Evolutionary conservation across 2,888 invertebrate genomes (phyloP), one percentile per base, ranked within the genome.

Genomic region (Coenonympha arcania): DNA sequence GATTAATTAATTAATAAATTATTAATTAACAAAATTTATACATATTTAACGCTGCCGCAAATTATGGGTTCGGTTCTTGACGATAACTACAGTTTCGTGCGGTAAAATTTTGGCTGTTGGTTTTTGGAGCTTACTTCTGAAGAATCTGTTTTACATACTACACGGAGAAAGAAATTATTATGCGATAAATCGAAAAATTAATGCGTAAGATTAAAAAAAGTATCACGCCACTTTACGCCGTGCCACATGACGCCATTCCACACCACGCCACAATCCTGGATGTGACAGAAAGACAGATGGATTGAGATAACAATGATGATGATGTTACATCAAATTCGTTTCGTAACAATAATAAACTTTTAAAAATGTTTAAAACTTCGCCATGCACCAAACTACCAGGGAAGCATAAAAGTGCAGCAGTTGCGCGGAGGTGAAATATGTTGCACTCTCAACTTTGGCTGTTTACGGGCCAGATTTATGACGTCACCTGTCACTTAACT

Each of bases 1-100:
- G 39, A 16, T 24, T 39, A 39, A 39, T 39, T 39, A 39, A 39
- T 39, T n/a, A n/a, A n/a, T n/a, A n/a, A n/a, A n/a, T 19, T 11
- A 19, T 36, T 24, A 39, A 39, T 39, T 39, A 39, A 39, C 39
- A 22, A 15, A 39, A 24, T 22, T 39, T 39, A 13, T n/a, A n/a
- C n/a, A 39, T 24, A 39, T 24, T 22, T 8, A 5, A 24, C 39
- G 24, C 4, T 4, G 15, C 24, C 24, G 24, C 15, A 15, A 39
- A 13, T 39, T 39, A 39, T 24, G 22, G 24, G 24, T 39, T 39
- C 39, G 24, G 24, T 39, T 39, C 39, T 15, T 24, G 22, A 5
- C 39, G 24, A 24, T 22, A 24, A 39, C 24, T n/a, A n/a, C 8
- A 39, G 24, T 9, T 6, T 15, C 8, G 22, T 39, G 24, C 9